Base-by-base conservation (phyloP, 2,888 invertebrate species). In the Patella pellucida region DNA sequence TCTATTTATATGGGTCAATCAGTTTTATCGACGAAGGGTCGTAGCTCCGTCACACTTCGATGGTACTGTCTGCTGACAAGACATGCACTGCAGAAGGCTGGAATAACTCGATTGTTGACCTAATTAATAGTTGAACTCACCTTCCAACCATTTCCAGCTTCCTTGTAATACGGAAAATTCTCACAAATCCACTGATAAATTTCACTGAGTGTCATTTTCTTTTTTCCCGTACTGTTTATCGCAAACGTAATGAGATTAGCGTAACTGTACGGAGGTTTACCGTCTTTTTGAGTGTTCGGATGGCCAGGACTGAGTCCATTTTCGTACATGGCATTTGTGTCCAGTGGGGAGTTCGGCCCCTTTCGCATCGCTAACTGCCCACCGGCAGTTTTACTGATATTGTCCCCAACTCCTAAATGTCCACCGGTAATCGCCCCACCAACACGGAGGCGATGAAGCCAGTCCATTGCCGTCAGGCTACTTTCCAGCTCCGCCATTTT, bases 171-270 rank as follows among this genome's bases (percentile, higher is more conserved):
- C 0, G 94, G 94, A 90, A 94, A 95, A 83, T 94, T 93, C 81
- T 94, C 94, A 85, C 93, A 94, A 69, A 95, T 94, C 92, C 94
- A 94, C 83, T 94, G 93, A 89, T 95, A 95, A 83, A 95, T 94
- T 90, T 95, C 94, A 83, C 94, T 94, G 54, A 95, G 91, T 3
- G 94, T 95, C 94, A 94, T 94, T 92, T 94, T 94, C 83, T 94
- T 94, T 86, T 93, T 93, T 2, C 93, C 92, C 1, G 94, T 93
- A 91, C 93, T 94, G 85, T 92, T 92, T 84, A 95, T 94, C 9
- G 94, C 94, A 84, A 94, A 92, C 79, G 94, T 92, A 83, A 95
- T 95, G 90, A 95, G 93, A 85, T 94, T 94, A 68, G 94, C 94
- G 89, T 95, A 95, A 85, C 94, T 94, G 84, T 92, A 92, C 12